phyloP scores from a whole-genome alignment of 53 echinoderm and acorn worm genomes.

The Paelopatides confundens region DNA sequence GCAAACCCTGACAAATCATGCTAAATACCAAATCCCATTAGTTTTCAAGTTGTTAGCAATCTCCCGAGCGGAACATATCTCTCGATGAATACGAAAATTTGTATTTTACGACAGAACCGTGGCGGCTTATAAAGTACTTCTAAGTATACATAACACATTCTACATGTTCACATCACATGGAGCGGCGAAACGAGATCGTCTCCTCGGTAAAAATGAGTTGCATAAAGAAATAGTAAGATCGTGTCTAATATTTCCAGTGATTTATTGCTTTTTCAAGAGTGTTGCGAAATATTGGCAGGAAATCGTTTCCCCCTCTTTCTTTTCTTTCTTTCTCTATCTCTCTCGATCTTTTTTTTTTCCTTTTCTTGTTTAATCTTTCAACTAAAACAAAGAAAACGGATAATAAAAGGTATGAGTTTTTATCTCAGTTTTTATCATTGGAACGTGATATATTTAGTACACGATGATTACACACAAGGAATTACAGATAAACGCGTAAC shows the following conservation, averaged over 20 bases:
- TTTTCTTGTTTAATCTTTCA: neutral
- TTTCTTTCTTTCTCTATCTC: neutral
- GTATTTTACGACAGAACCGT: neutral
- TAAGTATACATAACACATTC: neutral
- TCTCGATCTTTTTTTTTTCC: neutral
- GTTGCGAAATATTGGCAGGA: neutral
- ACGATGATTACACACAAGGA: neutral
- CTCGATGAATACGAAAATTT: neutral
- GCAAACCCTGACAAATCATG: neutral
- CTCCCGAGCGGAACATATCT: neutral
- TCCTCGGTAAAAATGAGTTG: neutral
- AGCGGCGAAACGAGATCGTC: neutral
- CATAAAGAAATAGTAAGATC: neutral
- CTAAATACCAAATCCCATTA: conserved; percentile 8
- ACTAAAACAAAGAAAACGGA: neutral
- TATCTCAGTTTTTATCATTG: neutral
- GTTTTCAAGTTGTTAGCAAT: neutral
- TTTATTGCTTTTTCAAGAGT: neutral
- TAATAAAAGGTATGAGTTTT: neutral
- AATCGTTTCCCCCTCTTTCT: neutral
- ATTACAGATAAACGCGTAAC: neutral
- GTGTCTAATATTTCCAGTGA: neutral
- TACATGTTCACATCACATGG: neutral
- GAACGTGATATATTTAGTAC: neutral
- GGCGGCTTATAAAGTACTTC: neutral